These are phyloP conservation scores for Apis dorsata DNA, from an alignment of 1,140 invertebrate genomes.

Conservation along the genomic window DNA sequence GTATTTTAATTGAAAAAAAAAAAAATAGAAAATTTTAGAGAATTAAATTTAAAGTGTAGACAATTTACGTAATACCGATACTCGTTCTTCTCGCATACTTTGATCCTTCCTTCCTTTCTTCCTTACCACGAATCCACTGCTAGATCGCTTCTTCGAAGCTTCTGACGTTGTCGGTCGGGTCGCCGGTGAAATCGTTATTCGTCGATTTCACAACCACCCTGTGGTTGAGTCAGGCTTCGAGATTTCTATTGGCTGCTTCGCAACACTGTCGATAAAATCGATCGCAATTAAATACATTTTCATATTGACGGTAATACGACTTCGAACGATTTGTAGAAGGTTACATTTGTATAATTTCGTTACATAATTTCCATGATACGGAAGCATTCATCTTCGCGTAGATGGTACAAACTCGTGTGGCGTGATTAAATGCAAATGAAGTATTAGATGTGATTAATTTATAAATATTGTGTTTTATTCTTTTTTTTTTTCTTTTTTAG, in stretches of 20 bases:
- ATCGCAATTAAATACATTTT: conserved; percentile 16
- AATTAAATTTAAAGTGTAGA: too few species aligned
- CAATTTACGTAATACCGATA: background rate
- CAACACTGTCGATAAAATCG: conserved; percentile 34
- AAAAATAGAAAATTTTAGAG: too few species aligned
- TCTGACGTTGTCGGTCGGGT: conserved; percentile 5
- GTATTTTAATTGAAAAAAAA: too few species aligned
- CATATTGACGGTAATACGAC: background rate
- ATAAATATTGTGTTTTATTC: background rate
- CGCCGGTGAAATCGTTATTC: conserved; percentile 50
- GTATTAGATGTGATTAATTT: background rate
- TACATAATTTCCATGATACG: background rate
- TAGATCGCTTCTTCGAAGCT: conserved; percentile 22
- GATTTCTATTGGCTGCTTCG: conserved; percentile 24
- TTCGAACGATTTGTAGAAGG: background rate
- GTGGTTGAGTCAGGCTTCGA: conserved; percentile 49
- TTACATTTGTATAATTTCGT: background rate
- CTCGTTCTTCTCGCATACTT: background rate
- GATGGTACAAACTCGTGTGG: background rate
- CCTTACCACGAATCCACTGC: background rate
- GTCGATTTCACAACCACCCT: conserved; percentile 42
- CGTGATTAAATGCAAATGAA: background rate
- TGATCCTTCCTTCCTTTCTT: background rate
- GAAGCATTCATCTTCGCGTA: background rate
- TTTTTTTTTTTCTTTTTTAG: too few species aligned